Base-by-base conservation (phyloP, 2,113 vertebrate genomes). In the Ginglymostoma cirratum region DNA sequence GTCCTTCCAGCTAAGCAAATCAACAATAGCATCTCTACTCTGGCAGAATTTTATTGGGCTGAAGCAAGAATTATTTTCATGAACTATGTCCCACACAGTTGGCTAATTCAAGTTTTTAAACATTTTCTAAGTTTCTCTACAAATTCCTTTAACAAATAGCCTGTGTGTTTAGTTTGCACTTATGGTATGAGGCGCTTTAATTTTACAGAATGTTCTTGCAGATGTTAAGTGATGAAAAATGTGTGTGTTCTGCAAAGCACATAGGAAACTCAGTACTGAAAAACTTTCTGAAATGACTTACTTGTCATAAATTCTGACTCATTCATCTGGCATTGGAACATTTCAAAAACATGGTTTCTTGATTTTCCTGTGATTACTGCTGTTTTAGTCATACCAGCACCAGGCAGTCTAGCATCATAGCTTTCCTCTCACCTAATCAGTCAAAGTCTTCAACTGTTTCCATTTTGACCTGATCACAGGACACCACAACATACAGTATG, bases 221-320 rank as follows among this genome's bases (percentile, higher is more conserved):
- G 94, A 95, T 95, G 94, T 95, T 95, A 95, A 95, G 93, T 95
- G 93, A 95, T 95, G 93, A 95, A 95, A 95, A 95, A 95, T 69
- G 94, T 95, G 94, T 95, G 94, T 72, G 94, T 72, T 95, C 94
- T 72, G 94, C 69, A 95, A 95, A 76, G 94, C 42, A 95, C 94
- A 42, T 72, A 72, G 94, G 94, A 95, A 95, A 72, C 67, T 95
- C 94, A 72, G 94, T 17, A 52, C 69, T 8, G 45, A 76, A 95
- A 95, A 95, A 52, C 94, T 69, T 95, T 95, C 94, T 95, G 94
- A 95, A 95, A 95, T 95, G 94, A 95, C 70, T 72, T 72, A 45
- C 94, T 95, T 95, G 69, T 95, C 94, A 95, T 95, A 95, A 95
- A 95, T 95, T 95, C 94, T 95, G 94, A 95, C 94, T 95, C 94